These are phyloP conservation scores for Hylaea fasciaria DNA, from an alignment of 2,888 invertebrate species.

Conservation along the genomic window DNA sequence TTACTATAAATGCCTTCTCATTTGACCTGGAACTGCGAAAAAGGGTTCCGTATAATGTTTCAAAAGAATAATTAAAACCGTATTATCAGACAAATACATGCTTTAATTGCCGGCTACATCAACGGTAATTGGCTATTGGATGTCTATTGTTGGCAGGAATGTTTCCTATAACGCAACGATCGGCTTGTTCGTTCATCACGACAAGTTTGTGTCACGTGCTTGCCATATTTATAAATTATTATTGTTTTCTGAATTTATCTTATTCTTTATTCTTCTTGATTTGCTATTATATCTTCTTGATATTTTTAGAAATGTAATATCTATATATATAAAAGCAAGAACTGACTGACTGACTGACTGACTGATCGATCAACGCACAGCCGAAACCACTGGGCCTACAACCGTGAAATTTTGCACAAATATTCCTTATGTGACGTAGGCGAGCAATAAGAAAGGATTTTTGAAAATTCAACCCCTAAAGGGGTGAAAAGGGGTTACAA, in stretches of 20 bases:
- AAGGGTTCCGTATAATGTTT: slow-evolving; percentile 7
- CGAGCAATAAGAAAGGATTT: too few relatives aligned
- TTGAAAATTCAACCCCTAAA: too few relatives aligned
- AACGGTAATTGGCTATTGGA: slow-evolving; percentile 44
- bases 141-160: slow-evolving; percentile 38
- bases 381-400: too few relatives aligned
- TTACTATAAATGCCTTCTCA: neutral
- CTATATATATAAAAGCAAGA: too few relatives aligned
- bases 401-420: neutral
- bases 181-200: neutral
- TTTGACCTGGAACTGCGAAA: slow-evolving; percentile 1
- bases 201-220: slow-evolving; percentile 3
- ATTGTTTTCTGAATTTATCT: neutral
- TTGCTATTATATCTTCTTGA: too few relatives aligned
- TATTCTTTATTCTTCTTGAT: neutral
- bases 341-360: too few relatives aligned
- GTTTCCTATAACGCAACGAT: slow-evolving; percentile 35
- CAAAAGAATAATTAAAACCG: slow-evolving; percentile 24
- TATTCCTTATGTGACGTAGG: too few relatives aligned
- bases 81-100: slow-evolving; percentile 37
- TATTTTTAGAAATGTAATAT: too few relatives aligned
- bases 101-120: slow-evolving; percentile 43
- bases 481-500: too few relatives aligned
- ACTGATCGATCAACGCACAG: too few relatives aligned
- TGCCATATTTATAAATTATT: slow-evolving; percentile 7